Evolutionary conservation across 1,140 invertebrate genomes (phyloP), one percentile per base, ranked within the genome.

Genomic region (Bombus confusus): DNA sequence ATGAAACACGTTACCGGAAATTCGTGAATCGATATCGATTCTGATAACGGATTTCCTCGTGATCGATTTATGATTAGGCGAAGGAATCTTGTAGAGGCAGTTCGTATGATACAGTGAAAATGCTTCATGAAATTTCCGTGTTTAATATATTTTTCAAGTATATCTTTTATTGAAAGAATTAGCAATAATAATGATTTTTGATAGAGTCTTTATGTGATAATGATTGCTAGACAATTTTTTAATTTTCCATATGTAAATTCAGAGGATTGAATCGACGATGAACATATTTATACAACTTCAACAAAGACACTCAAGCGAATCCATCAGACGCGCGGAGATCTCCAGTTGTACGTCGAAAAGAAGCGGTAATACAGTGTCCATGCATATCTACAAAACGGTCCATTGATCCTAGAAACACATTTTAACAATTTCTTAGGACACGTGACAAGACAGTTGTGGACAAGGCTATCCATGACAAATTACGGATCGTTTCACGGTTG

Each of bases 401-500:
- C 59, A 62, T 62, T n/a, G 62, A 78, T 13, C 28, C 28, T 12
- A 62, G 59, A 87, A 80, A 69, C 75, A 75, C 69, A 80, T 86
- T 87, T 69, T 72, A 76, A 78, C 85, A 84, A 78, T 62, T 74
- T 81, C 73, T 62, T 28, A 43, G 34, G 73, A 87, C 85, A 78
- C 85, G 88, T 89, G 69, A 76, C 52, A 57, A 81, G 71, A 85
- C 68, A 82, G 87, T 57, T 43, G 43, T 47, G 74, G 66, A 74
- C 64, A 47, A 62, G 72, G 52, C 59, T 77, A 25, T 64, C 85
- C 86, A 87, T 93, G 92, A 93, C 93, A 92, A 94, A 93, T 93
- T 90, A 92, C 91, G 91, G 90, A 91, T 94, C 92, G 88, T 92
- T 93, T 93, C 92, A 93, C 92, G 91, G 89, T 86, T 86, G 87